phyloP scores from a whole-genome alignment of 2,113 vertebrate genomes.

The Forbesichthys agassizii region DNA sequence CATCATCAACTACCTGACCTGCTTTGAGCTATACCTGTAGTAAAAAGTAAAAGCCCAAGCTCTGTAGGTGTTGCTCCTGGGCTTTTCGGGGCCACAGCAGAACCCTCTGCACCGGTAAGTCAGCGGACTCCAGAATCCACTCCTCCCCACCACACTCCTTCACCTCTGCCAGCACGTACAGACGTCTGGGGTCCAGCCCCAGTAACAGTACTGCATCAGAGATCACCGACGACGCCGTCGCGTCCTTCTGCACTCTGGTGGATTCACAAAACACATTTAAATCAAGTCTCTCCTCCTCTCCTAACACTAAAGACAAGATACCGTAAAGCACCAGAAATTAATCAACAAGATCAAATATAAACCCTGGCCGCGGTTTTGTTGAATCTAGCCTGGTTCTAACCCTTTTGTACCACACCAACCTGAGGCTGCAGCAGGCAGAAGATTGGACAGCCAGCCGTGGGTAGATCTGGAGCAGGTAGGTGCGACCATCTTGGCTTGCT shows the following conservation, averaged over 20 bases:
- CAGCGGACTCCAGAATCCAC: constrained; percentile 91
- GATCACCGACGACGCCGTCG: constrained; percentile 86
- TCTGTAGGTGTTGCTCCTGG: constrained; percentile 85
- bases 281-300: neutral
- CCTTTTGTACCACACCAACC: constrained; percentile 22
- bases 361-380: neutral
- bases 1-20: neutral
- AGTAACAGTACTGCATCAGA: constrained; percentile 78
- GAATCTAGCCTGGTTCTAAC: neutral
- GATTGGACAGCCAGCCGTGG: constrained; percentile 79
- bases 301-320: neutral
- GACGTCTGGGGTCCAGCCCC: constrained; percentile 80
- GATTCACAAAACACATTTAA: neutral
- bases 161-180: constrained; percentile 92
- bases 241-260: constrained; percentile 87
- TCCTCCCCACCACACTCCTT: constrained; percentile 95
- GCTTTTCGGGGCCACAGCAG: constrained; percentile 94
- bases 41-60: constrained; percentile 93
- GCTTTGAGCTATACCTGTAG: constrained; percentile 74
- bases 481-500: constrained; percentile 77
- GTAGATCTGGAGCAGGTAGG: constrained; percentile 90
- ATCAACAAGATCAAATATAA: neutral
- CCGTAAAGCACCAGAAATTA: neutral
- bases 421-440: constrained; percentile 81
- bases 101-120: constrained; percentile 90